These are phyloP conservation scores for Acleris emargana DNA, from an alignment of 2,888 invertebrate species.

Conservation along the genomic window DNA sequence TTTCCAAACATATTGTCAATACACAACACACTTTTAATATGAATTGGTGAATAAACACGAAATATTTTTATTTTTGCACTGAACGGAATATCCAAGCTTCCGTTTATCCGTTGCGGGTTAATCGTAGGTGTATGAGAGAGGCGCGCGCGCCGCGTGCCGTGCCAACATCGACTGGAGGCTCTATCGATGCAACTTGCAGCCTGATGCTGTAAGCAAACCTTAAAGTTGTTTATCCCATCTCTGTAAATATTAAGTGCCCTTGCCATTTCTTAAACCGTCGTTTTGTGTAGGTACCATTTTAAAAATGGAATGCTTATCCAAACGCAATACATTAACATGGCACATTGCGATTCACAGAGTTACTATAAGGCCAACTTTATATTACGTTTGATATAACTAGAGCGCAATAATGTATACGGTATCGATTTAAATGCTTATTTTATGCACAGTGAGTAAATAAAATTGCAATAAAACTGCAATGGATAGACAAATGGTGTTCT, in stretches of 20 bases:
- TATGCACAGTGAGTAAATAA: slow-evolving; percentile 7
- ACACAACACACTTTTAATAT: background rate
- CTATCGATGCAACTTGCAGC: slow-evolving; percentile 73
- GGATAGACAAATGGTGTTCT: background rate
- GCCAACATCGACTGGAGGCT: slow-evolving; percentile 77
- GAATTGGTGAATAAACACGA: background rate
- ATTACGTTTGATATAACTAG: background rate
- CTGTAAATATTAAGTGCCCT: slow-evolving; percentile 58
- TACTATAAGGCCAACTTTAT: background rate
- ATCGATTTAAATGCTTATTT: slow-evolving; percentile 6
- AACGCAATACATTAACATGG: background rate
- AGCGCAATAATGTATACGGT: background rate
- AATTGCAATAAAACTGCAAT: slow-evolving; percentile 2
- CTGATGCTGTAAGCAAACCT: slow-evolving; percentile 73
- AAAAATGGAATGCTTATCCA: slow-evolving; percentile 1
- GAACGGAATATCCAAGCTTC: background rate
- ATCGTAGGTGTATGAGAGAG: slow-evolving; percentile 6
- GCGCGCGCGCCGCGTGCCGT: slow-evolving; percentile 77
- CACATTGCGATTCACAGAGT: background rate
- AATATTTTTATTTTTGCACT: background rate
- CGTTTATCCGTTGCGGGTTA: slow-evolving; percentile 10
- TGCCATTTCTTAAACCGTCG: slow-evolving; percentile 33
- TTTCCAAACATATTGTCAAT: slow-evolving; percentile 30
- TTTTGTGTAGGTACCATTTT: slow-evolving; percentile 11
- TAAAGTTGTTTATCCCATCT: slow-evolving; percentile 63